A percentile compares a stretch with the other conserved stretches of the same genome.
These are phyloP conservation scores for Poecile montanus DNA, from an alignment of 2,797 vertebrate genomes.

Conservation along the genomic window DNA sequence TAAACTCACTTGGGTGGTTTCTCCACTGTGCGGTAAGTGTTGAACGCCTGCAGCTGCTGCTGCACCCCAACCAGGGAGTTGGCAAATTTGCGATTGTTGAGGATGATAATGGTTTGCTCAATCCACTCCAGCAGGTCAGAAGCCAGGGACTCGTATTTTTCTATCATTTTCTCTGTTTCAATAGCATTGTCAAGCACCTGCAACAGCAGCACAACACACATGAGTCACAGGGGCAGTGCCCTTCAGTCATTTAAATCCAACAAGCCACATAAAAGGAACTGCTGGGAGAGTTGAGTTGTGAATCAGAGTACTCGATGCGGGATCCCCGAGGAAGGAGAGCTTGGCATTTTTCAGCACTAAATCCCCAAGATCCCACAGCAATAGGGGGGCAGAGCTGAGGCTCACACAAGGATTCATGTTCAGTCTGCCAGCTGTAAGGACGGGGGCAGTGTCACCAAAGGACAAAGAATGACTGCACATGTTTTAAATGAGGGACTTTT, in stretches of 20 bases:
- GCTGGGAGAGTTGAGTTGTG: neutral
- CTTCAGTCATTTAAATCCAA: neutral
- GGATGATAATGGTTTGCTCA: constrained; percentile 97
- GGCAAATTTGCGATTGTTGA: constrained; percentile 97
- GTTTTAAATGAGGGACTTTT: constrained; percentile 1
- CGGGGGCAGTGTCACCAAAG: fast-evolving
- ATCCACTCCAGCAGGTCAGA: constrained; percentile 98
- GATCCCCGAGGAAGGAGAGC: neutral
- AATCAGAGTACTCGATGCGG: neutral
- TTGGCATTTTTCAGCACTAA: neutral
- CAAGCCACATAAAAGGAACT: neutral
- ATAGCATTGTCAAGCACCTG: constrained; percentile 95
- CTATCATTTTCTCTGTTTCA: constrained; percentile 97
- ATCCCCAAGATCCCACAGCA: neutral
- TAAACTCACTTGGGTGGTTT: constrained; percentile 91
- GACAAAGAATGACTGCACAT: neutral
- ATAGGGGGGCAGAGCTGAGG: neutral
- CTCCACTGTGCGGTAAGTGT: constrained; percentile 96
- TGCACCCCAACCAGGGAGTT: constrained; percentile 95
- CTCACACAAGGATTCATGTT: neutral
- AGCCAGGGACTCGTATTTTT: constrained; percentile 95
- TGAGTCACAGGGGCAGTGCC: neutral
- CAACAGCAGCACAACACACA: neutral
- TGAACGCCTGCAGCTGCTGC: constrained; percentile 97
- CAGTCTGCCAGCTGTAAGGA: neutral